Base-by-base conservation (phyloP, 2,797 vertebrate genomes). In the Hozukius guyotensis region DNA sequence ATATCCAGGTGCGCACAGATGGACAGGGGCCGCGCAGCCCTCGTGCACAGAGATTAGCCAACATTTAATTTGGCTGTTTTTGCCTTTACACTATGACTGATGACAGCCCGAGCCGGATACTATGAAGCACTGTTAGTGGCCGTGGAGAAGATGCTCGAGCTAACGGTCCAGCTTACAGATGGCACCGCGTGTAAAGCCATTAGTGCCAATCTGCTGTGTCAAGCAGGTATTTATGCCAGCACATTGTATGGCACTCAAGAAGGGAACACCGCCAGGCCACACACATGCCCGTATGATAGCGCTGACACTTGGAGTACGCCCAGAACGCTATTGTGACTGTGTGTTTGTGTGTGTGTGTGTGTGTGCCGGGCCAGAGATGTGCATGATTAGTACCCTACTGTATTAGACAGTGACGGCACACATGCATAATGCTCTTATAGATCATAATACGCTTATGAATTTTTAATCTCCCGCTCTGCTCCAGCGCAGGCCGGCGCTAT, bases 201-300 rank as follows among this genome's bases (percentile, higher is more conserved):
- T 95, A 95, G 91, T 90, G 93, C 90, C 94, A 94, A 94, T 94
- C 93, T 95, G 94, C 93, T 93, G 87, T 95, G 91, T 92, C 91
- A 93, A 94, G 93, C 94, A 95, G 94, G 93, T 95, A 91, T 94
- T 92, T 88, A 88, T 91, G 90, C 92, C 92, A 93, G 87, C 81
- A 86, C 86, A 93, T 93, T 93, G 89, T 95, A 91, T 87, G 84
- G 90, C 88, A 92, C 89, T 93, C 81, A 85, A 88, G 78, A 53
- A 92, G 86, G 92, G 92, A 92, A 85, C 81, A 69, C 42, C 14
- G 92, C 90, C 92, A 94, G 88, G 69, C 62, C 88, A 86, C 88
- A 86, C 88, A 89, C 90, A 82, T 55, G 86, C 84, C 83, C 84
- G 81, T 89, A 90, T 87, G 90, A 91, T 84, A 89, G 84, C 70